phyloP scores from a whole-genome alignment of 2,888 invertebrate genomes.

The Cacoxenus indagator region DNA sequence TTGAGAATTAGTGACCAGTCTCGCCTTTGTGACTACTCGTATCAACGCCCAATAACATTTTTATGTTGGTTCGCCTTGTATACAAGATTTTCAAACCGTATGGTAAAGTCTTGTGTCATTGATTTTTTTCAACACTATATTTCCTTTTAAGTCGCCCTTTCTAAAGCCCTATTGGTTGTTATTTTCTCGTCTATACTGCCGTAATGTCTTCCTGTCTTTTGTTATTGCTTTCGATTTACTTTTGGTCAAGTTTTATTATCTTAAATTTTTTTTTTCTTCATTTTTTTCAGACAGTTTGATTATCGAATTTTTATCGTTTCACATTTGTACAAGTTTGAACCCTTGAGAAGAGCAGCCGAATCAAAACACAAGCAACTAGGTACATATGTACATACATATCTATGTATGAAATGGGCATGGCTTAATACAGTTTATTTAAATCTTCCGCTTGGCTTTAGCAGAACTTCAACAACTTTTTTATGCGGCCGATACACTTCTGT shows the following conservation, averaged over 20 bases:
- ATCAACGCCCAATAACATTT: conserved; percentile 43
- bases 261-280: background rate
- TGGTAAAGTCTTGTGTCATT: conserved; percentile 23
- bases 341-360: background rate
- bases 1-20: conserved; percentile 17
- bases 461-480: conserved; percentile 18
- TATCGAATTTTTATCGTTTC: conserved; percentile 44
- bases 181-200: conserved; percentile 17
- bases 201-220: conserved; percentile 43
- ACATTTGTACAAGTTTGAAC: conserved; percentile 43
- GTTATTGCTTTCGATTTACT: conserved; percentile 23
- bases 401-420: conserved; percentile 1
- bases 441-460: conserved; percentile 5
- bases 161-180: no score
- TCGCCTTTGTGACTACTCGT: conserved; percentile 2
- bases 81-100: conserved; percentile 1
- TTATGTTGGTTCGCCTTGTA: conserved; percentile 36
- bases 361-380: background rate
- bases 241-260: background rate
- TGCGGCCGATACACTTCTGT: background rate
- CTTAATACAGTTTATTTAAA: conserved; percentile 9
- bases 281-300: conserved; percentile 35
- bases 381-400: background rate
- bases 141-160: background rate
- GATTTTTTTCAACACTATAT: conserved; percentile 25